These are phyloP conservation scores for Drosophila lacertosa DNA, from an alignment of 1,140 invertebrate genomes.

Conservation along the genomic window DNA sequence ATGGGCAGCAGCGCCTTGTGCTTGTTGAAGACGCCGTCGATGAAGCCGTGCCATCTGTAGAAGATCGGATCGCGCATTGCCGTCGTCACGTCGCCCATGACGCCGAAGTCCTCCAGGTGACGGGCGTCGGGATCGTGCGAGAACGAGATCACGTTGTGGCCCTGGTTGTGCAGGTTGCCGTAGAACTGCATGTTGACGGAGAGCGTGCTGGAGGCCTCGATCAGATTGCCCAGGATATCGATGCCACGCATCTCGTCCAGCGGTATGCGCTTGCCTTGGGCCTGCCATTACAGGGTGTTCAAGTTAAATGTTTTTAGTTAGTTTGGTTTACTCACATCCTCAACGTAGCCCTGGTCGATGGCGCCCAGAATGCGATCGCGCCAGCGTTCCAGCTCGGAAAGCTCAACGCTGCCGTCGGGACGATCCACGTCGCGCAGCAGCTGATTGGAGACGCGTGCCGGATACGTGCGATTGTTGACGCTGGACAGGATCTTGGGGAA, in stretches of 20 bases:
- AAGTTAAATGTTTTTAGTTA: background rate
- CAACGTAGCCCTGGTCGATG: conserved; percentile 86
- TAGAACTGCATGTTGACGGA: conserved; percentile 87
- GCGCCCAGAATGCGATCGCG: conserved; percentile 86
- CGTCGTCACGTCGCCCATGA: conserved; percentile 88
- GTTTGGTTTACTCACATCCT: conserved; percentile 66
- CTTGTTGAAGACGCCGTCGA: conserved; percentile 88
- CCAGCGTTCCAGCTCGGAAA: conserved; percentile 86
- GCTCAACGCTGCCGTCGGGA: conserved; percentile 85
- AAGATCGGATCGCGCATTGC: conserved; percentile 90
- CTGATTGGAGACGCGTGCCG: conserved; percentile 85
- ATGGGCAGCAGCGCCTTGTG: conserved; percentile 87
- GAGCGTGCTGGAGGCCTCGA: conserved; percentile 85
- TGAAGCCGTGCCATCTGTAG: conserved; percentile 89
- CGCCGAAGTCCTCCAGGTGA: conserved; percentile 86
- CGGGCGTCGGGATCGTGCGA: conserved; percentile 87
- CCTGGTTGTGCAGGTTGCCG: conserved; percentile 88
- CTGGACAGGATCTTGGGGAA: conserved; percentile 86
- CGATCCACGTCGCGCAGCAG: conserved; percentile 85
- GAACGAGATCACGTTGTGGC: conserved; percentile 87
- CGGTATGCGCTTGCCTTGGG: conserved; percentile 58
- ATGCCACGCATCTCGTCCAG: conserved; percentile 84
- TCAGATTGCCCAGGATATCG: conserved; percentile 87
- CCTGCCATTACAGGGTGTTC: conserved; percentile 3
- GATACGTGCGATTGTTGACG: conserved; percentile 86